A percentile compares a stretch with the other conserved stretches of the same genome.
Evolutionary conservation across 2,113 vertebrate genomes (phyloP).

Genomic region (Gila orcuttii): DNA sequence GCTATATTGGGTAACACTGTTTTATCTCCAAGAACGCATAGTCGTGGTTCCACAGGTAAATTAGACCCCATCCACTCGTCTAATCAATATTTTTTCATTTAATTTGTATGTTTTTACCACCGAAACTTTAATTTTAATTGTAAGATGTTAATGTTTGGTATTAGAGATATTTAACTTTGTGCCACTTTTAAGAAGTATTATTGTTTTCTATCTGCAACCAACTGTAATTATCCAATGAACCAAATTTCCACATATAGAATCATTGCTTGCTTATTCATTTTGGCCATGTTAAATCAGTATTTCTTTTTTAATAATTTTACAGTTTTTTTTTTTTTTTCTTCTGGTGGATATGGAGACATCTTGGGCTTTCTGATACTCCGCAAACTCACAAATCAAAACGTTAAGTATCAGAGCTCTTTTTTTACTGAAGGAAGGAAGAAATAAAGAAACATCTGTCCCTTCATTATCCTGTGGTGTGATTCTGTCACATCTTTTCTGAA

Average conservation of each 20-base stretch:
- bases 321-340: background rate
- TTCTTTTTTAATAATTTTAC: background rate
- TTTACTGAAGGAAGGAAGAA: background rate
- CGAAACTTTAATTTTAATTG: background rate
- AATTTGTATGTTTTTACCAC: background rate
- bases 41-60: background rate
- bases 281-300: background rate
- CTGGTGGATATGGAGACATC: background rate
- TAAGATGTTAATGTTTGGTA: background rate
- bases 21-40: constrained; percentile 3
- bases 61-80: background rate
- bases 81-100: background rate
- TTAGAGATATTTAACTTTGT: background rate
- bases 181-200: too few species aligned
- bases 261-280: background rate
- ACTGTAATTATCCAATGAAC: background rate
- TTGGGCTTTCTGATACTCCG: background rate
- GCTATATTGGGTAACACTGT: background rate
- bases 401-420: background rate
- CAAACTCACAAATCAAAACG: background rate
- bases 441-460: background rate
- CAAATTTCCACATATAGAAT: background rate
- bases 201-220: background rate
- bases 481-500: background rate
- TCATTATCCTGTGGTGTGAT: background rate